A percentile compares a stretch with the other conserved stretches of the same genome.
Evolutionary conservation across 2,888 invertebrate species (phyloP).

Genomic region (Bembecia ichneumoniformis): DNA sequence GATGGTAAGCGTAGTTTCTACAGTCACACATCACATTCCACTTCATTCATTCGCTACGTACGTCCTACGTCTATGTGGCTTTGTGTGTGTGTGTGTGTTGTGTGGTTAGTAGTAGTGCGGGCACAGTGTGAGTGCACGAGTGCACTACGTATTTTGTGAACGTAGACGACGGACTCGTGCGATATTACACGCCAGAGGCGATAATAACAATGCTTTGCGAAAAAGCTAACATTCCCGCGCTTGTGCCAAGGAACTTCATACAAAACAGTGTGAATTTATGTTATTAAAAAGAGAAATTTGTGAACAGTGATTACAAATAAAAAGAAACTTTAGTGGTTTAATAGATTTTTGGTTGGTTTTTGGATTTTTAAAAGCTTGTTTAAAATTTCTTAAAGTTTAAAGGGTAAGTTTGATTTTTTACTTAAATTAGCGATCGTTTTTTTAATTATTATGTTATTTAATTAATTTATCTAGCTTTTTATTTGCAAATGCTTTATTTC

Average conservation of each 20-base stretch:
- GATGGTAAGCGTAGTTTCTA: too few species aligned
- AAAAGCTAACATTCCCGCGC: conserved; percentile 51
- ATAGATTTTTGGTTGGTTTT: conserved; percentile 28
- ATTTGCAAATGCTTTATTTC: too few species aligned
- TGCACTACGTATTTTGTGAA: conserved; percentile 54
- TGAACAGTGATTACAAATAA: conserved; percentile 35
- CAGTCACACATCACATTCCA: too few species aligned
- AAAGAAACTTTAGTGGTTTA: conserved; percentile 38
- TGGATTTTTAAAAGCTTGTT: conserved; percentile 11
- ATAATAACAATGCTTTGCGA: conserved; percentile 46
- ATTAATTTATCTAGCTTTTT: too few species aligned
- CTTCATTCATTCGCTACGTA: too few species aligned
- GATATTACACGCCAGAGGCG: conserved; percentile 36
- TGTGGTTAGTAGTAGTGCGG: too few species aligned
- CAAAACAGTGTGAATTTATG: conserved; percentile 54
- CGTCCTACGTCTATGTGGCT: too few species aligned
- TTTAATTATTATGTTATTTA: too few species aligned
- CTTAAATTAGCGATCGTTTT: too few species aligned
- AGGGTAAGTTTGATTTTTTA: conserved; percentile 33
- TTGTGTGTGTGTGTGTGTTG: too few species aligned
- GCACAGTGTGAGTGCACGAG: not conserved
- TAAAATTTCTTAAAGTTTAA: conserved; percentile 14
- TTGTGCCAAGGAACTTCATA: conserved; percentile 37
- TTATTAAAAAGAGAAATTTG: conserved; percentile 39
- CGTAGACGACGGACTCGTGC: conserved; percentile 48